These are phyloP conservation scores for Rhinogobius similis DNA, from an alignment of 2,113 vertebrate species.

Conservation along the genomic window DNA sequence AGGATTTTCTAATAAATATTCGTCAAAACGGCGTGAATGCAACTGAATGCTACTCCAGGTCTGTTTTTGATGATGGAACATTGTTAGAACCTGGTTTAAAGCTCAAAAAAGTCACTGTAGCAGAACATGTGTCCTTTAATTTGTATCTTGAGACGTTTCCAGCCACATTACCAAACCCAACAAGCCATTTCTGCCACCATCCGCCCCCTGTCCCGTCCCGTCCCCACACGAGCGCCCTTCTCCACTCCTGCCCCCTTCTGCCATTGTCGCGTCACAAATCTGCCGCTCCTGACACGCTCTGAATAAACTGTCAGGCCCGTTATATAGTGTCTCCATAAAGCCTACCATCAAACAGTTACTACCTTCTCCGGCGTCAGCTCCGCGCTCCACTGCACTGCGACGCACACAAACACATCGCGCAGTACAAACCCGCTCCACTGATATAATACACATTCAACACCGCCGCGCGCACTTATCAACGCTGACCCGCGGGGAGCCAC, in stretches of 20 bases:
- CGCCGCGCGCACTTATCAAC: constrained; percentile 51
- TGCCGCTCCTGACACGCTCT: constrained; percentile 69
- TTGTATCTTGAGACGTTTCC: too few species aligned
- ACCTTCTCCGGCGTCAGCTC: constrained; percentile 62
- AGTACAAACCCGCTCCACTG: constrained; percentile 17
- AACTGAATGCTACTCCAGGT: too few species aligned
- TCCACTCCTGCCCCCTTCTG: constrained; percentile 32
- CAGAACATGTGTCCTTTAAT: too few species aligned
- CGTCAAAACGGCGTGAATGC: too few species aligned
- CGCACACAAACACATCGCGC: constrained; percentile 74
- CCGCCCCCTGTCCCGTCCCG: too few species aligned
- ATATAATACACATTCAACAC: constrained; percentile 63
- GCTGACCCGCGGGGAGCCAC: constrained; percentile 53
- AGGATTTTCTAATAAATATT: too few species aligned
- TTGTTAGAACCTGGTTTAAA: too few species aligned
- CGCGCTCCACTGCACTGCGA: constrained; percentile 71
- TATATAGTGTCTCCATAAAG: constrained; percentile 78
- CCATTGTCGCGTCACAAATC: constrained; percentile 67
- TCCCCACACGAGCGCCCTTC: too few species aligned
- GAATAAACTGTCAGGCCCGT: constrained; percentile 75
- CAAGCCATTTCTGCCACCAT: constrained; percentile 33
- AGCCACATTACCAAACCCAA: too few species aligned
- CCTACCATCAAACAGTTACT: constrained; percentile 76
- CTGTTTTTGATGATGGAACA: too few species aligned
- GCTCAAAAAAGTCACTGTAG: too few species aligned